Conservation (phyloP, 1,140 invertebrate genomes). For the Orius insidiosus region DNA sequence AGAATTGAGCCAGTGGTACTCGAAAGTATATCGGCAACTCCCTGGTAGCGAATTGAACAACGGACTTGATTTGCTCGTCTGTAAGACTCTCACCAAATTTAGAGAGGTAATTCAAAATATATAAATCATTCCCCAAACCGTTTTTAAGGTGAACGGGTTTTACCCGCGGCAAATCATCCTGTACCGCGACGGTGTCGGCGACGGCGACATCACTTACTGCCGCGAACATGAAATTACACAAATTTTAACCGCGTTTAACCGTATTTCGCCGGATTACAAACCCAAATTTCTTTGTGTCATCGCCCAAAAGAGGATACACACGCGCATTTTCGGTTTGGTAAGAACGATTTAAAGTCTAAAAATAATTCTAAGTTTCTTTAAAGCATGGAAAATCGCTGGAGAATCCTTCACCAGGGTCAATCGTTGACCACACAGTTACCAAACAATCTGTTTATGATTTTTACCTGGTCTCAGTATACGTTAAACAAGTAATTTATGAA, state of each 20-base stretch:
- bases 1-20: slow-evolving; percentile 61
- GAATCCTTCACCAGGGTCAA: slow-evolving; percentile 66
- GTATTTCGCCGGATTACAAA: slow-evolving; percentile 32
- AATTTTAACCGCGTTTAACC: slow-evolving; percentile 39
- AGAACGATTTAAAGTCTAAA: neutral
- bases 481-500: slow-evolving; percentile 38
- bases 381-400: slow-evolving; percentile 11
- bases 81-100: slow-evolving; percentile 2
- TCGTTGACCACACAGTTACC: slow-evolving; percentile 68
- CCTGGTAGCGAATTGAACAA: slow-evolving; percentile 55
- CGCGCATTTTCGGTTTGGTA: slow-evolving; percentile 37
- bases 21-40: slow-evolving; percentile 46
- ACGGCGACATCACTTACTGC: slow-evolving; percentile 59
- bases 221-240: slow-evolving; percentile 64
- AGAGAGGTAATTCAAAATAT: slow-evolving; percentile 32
- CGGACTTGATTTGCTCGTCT: slow-evolving; percentile 29
- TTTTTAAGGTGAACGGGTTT: slow-evolving; percentile 34
- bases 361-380: neutral
- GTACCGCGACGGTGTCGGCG: slow-evolving; percentile 83
- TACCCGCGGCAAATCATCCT: slow-evolving; percentile 67
- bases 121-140: slow-evolving; percentile 20
- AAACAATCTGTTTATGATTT: slow-evolving; percentile 67
- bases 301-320: slow-evolving; percentile 80
- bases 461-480: slow-evolving; percentile 71
- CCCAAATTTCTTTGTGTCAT: slow-evolving; percentile 63